A percentile compares a stretch with the other conserved stretches of the same genome.
These are phyloP conservation scores for Laticauda laticaudata DNA, from an alignment of 2,113 vertebrate species.

Conservation along the genomic window DNA sequence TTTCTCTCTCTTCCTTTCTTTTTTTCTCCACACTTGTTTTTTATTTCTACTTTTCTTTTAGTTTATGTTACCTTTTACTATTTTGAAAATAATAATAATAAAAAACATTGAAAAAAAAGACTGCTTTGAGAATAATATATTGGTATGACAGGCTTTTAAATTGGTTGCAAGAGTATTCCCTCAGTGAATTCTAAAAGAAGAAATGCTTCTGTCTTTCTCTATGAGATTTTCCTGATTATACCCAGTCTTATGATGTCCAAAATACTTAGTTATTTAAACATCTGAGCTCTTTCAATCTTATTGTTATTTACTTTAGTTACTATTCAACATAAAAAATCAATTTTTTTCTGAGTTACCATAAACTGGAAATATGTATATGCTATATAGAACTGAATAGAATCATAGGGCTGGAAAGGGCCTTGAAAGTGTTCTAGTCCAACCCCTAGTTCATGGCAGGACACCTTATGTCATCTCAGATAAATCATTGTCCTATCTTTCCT, in stretches of 20 bases:
- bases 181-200: not conserved
- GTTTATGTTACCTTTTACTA: not conserved
- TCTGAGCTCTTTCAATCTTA: not conserved
- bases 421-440: too few species aligned
- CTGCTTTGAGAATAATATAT: not conserved
- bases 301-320: not conserved
- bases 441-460: too few species aligned
- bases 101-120: not conserved
- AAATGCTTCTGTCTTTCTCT: not conserved
- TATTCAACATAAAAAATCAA: not conserved
- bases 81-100: not conserved
- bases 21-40: not conserved
- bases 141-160: not conserved
- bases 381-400: too few species aligned
- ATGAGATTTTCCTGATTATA: not conserved
- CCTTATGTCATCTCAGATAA: too few species aligned
- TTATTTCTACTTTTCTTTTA: not conserved
- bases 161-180: not conserved
- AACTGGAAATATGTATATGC: not conserved
- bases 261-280: not conserved
- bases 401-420: too few species aligned
- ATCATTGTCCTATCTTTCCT: too few species aligned
- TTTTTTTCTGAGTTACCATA: not conserved
- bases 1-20: not conserved
- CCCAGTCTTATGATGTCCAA: not conserved